Evolutionary conservation across 2,797 vertebrate genomes (phyloP).

Genomic region (Delichon dasypus): DNA sequence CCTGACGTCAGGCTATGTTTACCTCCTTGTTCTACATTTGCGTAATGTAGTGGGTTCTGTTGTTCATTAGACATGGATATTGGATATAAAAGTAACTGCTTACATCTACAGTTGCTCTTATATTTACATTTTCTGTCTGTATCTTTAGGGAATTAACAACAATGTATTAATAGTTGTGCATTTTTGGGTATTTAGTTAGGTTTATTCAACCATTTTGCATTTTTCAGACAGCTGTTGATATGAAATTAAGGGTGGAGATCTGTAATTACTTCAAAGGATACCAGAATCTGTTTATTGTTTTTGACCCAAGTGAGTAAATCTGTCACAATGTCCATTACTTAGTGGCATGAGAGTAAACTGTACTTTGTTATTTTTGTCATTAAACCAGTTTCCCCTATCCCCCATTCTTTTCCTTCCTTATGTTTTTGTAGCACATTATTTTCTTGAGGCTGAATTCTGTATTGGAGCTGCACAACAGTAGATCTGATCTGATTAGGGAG

Average conservation of each 20-base stretch:
- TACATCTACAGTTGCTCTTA: background rate
- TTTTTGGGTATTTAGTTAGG: background rate
- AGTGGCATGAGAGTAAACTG: background rate
- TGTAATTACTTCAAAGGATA: background rate
- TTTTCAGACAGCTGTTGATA: background rate
- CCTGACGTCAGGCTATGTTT: background rate
- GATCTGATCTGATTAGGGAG: background rate
- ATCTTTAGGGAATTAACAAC: background rate
- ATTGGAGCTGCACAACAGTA: background rate
- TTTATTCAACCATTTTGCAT: background rate
- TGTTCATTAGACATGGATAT: background rate
- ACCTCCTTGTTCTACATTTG: background rate
- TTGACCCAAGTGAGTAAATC: background rate
- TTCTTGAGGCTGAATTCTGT: background rate
- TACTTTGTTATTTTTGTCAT: background rate
- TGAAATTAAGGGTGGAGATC: background rate
- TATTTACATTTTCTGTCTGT: background rate
- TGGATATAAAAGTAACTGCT: background rate
- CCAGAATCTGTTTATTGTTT: constrained; percentile 9
- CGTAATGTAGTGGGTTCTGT: background rate
- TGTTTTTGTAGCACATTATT: background rate
- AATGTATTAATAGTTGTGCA: background rate
- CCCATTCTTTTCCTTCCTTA: background rate
- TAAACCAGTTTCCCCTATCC: background rate
- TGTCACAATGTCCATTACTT: background rate